Base-by-base conservation (phyloP, 2,888 invertebrate genomes). In the Drosophila cognata region DNA sequence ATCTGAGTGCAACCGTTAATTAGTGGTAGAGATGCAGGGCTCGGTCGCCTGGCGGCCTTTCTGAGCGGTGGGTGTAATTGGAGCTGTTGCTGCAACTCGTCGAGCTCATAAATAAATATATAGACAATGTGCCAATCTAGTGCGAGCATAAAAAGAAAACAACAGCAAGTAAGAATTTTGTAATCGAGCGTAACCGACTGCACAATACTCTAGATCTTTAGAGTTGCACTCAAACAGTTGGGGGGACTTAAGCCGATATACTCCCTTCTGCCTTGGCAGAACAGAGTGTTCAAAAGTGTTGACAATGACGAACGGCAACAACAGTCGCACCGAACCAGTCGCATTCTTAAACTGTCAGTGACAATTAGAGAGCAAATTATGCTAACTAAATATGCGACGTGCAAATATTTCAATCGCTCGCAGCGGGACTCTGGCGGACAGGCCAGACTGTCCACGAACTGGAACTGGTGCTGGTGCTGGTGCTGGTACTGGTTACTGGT, bases 321-420 rank as follows among this genome's bases (percentile, higher is more conserved):
- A 36, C 55, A 21, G 57, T 61, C 61, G 38, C 35, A 25, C n/a
- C 61, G 38, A 71, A 70, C 80, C 64, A 74, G 74, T 68, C 71
- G 46, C 86, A 90, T 90, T 87, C 89, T 77, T 70, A 63, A 67
- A 66, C 79, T 79, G 82, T 86, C 89, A 77, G 68, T 79, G 82
- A 87, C 82, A 87, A 87, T 89, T 88, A 84, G 71, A 76, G 80
- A 74, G 82, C 88, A 77, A 89, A 87, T 90, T 90, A 87, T 89
- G 89, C 84, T 74, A 90, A 86, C 88, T 82, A 88, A 85, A 87
- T 88, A 81, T 71, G 78, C 74, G 73, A 81, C 71, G 65, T 74
- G 79, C 59, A 64, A 74, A 76, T 62, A 77, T 70, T 65, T 66
- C 48, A 67, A 64, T 53, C 63, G 74, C 56, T 29, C 56, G 21